Base-by-base conservation (phyloP, 1,140 invertebrate species). In the Pissodes strobi region DNA sequence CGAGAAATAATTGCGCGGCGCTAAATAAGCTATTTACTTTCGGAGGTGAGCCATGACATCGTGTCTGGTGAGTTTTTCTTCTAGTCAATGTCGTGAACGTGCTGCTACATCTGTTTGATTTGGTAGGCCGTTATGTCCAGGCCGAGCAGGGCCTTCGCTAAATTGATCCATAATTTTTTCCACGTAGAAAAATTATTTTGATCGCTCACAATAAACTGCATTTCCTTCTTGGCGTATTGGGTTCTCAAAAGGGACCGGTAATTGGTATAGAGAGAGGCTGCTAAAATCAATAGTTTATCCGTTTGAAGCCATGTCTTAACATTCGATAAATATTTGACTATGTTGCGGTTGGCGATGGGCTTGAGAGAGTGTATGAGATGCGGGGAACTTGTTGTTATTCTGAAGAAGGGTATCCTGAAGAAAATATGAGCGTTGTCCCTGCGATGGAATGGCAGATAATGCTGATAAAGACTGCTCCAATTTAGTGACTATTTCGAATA, bases 181-280 rank as follows among this genome's bases (percentile, higher is more conserved):
- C 95, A 97, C 2, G 93, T 97, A 22, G 90, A 88, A 78, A 98
- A 96, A 77, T 97, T 97, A 72, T 96, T 94, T 73, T 90, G 86
- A 45, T 98, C 95, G 76, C 95, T 96, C 74, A 98, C 98, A 79
- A 95, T 92, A 72, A 86, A 94, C 61, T 90, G 86, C 95, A 99
- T 98, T 81, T 97, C 94, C 72, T 88, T 87, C 34, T 93, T 96
- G 5, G 93, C 92, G 87, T 98, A 98, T 49, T 95, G 83, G 2
- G 92, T 90, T 34, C 91, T 89, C 27, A n/a, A 98, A 79, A 0
- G 95, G 93, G 9, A 93, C 27, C 86, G 82, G 67, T 92, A 93
- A 48, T 87, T 87, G 49, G 27, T 25, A 27, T 18, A n/a, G n/a
- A n/a, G n/a, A 63, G 4, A 60, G 59, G 21, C 60, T 63, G 30